Base-by-base conservation (phyloP, 2,888 invertebrate species). In the Muschampia plurimacula region DNA sequence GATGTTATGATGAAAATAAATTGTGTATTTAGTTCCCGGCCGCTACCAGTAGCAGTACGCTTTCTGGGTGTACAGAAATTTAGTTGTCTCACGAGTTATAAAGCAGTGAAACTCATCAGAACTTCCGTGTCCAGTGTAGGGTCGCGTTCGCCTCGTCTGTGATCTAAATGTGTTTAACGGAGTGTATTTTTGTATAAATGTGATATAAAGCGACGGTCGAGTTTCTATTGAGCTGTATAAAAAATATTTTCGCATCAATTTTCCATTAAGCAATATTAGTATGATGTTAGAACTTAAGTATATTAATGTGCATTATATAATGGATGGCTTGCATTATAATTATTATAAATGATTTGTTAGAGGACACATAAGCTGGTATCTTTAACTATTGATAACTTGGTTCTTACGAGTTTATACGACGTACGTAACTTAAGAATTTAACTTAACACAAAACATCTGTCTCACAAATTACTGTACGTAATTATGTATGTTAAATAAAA, bases 171-270 rank as follows among this genome's bases (percentile, higher is more conserved):
- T 69, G 55, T 28, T 41, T 41, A 69, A 41, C 69, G 69, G 69
- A 69, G 52, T 69, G 69, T 69, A 69, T 69, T 69, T 69, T 64
- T 69, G 55, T 69, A 69, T 57, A 69, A 52, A 55, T 64, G 69
- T 67, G 55, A 55, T 55, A 55, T n/a, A 22, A n/a, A 39, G 36
- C 49, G 49, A 55, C 13, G 62, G 15, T 60, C 13, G 57, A 46
- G 49, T 49, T n/a, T 59, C 6, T 55, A 59, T 32, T 64, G n/a
- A 55, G 49, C 63, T 62, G 32, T 62, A 22, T 65, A 57, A 52
- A 15, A 36, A 60, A 66, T 66, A 70, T 70, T 70, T 70, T 64
- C 64, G 55, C 57, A 70, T 49, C 49, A 65, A 65, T 69, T 69
- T 69, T 64, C 28, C 55, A 69, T 15, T 69, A 62, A 69, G 69